Conservation (phyloP, 2,797 vertebrate genomes). For the Bufotes viridis region DNA sequence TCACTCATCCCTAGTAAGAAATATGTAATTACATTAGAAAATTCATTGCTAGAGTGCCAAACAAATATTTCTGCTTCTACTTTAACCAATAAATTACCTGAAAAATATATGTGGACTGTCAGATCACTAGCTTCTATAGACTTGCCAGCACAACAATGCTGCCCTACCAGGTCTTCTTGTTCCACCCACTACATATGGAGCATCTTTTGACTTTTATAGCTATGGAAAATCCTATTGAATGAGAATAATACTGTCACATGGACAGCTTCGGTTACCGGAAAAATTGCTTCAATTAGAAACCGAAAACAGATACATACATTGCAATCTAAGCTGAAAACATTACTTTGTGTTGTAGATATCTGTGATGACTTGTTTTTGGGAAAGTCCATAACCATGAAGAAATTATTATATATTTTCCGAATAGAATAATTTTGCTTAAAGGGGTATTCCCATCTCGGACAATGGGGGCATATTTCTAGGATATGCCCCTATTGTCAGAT, state of each 20-base stretch:
- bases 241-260: neutral
- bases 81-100: slow-evolving; percentile 8
- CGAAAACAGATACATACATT: slow-evolving; percentile 3
- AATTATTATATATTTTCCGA: slow-evolving; percentile 17
- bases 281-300: slow-evolving; percentile 14
- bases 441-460: too few species aligned
- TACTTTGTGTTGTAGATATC: neutral
- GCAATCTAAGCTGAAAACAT: slow-evolving; percentile 10
- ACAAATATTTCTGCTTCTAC: neutral
- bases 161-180: neutral
- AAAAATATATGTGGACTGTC: neutral
- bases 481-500: too few species aligned
- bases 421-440: neutral
- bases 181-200: neutral
- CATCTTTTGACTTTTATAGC: neutral
- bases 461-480: too few species aligned
- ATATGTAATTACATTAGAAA: slow-evolving; percentile 11
- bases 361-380: slow-evolving; percentile 4
- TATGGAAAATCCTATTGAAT: neutral
- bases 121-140: neutral
- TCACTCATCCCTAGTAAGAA: slow-evolving; percentile 6
- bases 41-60: neutral
- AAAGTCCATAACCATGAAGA: slow-evolving; percentile 26
- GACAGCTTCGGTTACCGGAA: neutral
- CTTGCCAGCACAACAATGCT: neutral